A percentile compares a stretch with the other conserved stretches of the same genome.
These are phyloP conservation scores for Pygmarrhopalites habei DNA, from an alignment of 1,140 invertebrate species.

Conservation along the genomic window DNA sequence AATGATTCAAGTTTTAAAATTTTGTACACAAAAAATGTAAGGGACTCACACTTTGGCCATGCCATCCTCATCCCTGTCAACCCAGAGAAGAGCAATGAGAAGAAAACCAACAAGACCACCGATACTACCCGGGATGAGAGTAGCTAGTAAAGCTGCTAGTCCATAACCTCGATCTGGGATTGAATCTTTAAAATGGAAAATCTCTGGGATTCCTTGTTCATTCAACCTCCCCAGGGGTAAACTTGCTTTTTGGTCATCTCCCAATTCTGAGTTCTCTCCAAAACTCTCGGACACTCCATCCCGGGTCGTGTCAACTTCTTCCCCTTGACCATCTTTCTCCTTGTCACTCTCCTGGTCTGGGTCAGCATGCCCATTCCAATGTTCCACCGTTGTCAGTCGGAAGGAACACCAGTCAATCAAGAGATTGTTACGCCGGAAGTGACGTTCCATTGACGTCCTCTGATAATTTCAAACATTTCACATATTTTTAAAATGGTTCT, in stretches of 20 bases:
- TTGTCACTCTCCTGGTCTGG: not conserved
- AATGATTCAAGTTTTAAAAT: no score
- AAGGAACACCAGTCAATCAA: constrained; percentile 84
- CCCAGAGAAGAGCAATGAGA: constrained; percentile 31
- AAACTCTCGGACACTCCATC: no score
- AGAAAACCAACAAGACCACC: constrained; percentile 32
- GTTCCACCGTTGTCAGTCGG: constrained; percentile 54
- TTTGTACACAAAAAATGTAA: no score
- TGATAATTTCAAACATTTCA: no score
- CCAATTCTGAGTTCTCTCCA: not conserved
- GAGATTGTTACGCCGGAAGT: constrained; percentile 69
- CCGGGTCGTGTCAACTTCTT: not conserved
- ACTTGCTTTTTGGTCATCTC: not conserved
- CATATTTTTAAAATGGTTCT: no score
- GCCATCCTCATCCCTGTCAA: constrained; percentile 33
- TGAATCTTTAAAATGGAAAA: constrained; percentile 19
- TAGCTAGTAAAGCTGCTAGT: constrained; percentile 21
- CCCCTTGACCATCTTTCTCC: not conserved
- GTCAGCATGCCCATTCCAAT: constrained; percentile 1
- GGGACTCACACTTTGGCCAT: no score
- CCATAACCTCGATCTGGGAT: constrained; percentile 37
- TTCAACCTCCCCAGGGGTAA: not conserved
- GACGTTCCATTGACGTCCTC: constrained; percentile 70
- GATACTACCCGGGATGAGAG: constrained; percentile 28
- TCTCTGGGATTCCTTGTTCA: not conserved